These are phyloP conservation scores for Miichthys miiuy DNA, from an alignment of 2,797 vertebrate species.

Conservation along the genomic window DNA sequence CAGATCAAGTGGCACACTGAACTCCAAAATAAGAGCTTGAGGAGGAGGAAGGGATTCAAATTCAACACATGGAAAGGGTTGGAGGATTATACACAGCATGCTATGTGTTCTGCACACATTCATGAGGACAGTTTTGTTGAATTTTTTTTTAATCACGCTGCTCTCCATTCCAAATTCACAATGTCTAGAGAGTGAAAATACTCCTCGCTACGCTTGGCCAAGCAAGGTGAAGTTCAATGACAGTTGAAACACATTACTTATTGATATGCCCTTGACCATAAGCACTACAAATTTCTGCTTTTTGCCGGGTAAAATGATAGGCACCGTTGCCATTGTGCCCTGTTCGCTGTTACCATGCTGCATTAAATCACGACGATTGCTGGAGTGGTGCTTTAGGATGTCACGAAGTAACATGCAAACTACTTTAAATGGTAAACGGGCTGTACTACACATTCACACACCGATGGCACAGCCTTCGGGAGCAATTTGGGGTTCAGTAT, in stretches of 20 bases:
- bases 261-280: slow-evolving; percentile 67
- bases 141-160: slow-evolving; percentile 10
- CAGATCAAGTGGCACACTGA: not conserved
- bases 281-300: slow-evolving; percentile 53
- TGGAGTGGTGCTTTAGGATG: slow-evolving; percentile 63
- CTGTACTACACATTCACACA: too few relatives aligned
- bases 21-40: slow-evolving; percentile 1
- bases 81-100: not conserved
- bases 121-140: not conserved
- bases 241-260: slow-evolving; percentile 68
- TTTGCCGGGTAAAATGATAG: slow-evolving; percentile 50
- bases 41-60: not conserved
- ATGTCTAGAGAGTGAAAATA: slow-evolving; percentile 17
- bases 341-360: slow-evolving; percentile 44
- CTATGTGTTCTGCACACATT: not conserved
- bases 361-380: slow-evolving; percentile 50
- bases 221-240: slow-evolving; percentile 46
- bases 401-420: slow-evolving; percentile 59
- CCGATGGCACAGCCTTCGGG: too few relatives aligned
- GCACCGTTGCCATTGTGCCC: slow-evolving; percentile 25
- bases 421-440: slow-evolving; percentile 29
- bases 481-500: too few relatives aligned
- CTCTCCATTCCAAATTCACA: slow-evolving; percentile 10
- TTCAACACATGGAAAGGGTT: not conserved
- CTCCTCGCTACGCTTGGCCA: slow-evolving; percentile 24